These are phyloP conservation scores for Electrona antarctica DNA, from an alignment of 2,113 vertebrate genomes.

Conservation along the genomic window DNA sequence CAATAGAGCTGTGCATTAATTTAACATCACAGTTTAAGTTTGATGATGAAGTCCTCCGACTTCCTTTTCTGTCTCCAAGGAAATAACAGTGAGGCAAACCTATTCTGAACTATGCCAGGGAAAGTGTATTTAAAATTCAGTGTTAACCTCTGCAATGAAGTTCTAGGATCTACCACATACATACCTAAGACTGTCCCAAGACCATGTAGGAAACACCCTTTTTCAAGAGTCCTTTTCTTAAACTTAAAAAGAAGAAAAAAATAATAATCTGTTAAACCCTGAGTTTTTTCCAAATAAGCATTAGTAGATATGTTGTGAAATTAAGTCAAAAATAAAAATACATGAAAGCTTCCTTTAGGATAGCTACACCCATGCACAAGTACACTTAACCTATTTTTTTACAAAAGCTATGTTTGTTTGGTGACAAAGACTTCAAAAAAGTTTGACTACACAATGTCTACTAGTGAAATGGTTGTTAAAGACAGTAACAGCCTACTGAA, in stretches of 20 bases:
- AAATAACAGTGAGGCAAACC: slow-evolving; percentile 10
- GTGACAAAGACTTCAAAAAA: neutral
- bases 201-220: slow-evolving; percentile 42
- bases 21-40: slow-evolving; percentile 2
- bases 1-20: neutral
- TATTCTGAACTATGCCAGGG: neutral
- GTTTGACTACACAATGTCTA: neutral
- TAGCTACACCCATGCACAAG: neutral
- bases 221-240: slow-evolving; percentile 44
- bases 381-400: neutral
- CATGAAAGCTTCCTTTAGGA: neutral
- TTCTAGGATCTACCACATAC: slow-evolving; percentile 33
- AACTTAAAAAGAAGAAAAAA: slow-evolving; percentile 22
- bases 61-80: neutral
- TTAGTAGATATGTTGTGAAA: slow-evolving; percentile 42
- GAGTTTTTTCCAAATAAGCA: slow-evolving; percentile 64
- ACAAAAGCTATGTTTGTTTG: neutral
- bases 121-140: slow-evolving; percentile 18
- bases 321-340: slow-evolving; percentile 32
- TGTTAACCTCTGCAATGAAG: slow-evolving; percentile 18
- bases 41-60: neutral
- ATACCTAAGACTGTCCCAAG: slow-evolving; percentile 32
- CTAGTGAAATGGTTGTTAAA: neutral
- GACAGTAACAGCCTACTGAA: slow-evolving; percentile 21
- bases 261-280: slow-evolving; percentile 66